phyloP scores from a whole-genome alignment of 2,797 vertebrate genomes.

The Merluccius polli region DNA sequence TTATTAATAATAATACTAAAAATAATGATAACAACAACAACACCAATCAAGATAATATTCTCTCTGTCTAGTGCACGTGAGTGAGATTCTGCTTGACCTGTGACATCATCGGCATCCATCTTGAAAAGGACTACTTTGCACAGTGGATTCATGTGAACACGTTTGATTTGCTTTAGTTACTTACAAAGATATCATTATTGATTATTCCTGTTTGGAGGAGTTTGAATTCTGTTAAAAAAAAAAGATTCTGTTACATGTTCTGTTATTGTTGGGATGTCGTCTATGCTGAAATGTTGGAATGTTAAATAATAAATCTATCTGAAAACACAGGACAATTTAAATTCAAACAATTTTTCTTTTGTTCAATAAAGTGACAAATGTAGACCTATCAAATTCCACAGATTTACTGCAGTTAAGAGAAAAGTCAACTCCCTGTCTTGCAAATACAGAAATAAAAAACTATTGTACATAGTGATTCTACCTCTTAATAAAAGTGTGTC shows the following conservation, averaged over 20 bases:
- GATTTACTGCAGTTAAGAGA: background rate
- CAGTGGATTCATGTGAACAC: background rate
- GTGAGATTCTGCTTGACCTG: background rate
- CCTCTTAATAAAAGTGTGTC: slow-evolving; percentile 2
- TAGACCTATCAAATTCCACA: no score
- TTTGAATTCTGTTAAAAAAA: no score
- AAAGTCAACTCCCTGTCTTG: background rate
- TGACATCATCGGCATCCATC: background rate
- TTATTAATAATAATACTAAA: background rate
- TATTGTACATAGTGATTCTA: slow-evolving; percentile 4
- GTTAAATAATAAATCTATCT: background rate
- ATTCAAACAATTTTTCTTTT: background rate
- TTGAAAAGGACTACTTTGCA: slow-evolving; percentile 1
- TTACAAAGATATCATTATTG: background rate
- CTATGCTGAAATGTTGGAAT: background rate
- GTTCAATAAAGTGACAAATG: background rate
- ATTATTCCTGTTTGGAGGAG: background rate
- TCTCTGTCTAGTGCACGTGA: background rate
- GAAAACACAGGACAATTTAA: background rate
- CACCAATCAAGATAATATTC: background rate
- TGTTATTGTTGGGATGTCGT: background rate
- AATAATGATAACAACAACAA: background rate
- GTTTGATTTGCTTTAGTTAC: background rate
- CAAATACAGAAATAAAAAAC: background rate
- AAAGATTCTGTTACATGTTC: background rate